These are phyloP conservation scores for Parelbella ahira DNA, from an alignment of 2,888 invertebrate species.

Conservation along the genomic window DNA sequence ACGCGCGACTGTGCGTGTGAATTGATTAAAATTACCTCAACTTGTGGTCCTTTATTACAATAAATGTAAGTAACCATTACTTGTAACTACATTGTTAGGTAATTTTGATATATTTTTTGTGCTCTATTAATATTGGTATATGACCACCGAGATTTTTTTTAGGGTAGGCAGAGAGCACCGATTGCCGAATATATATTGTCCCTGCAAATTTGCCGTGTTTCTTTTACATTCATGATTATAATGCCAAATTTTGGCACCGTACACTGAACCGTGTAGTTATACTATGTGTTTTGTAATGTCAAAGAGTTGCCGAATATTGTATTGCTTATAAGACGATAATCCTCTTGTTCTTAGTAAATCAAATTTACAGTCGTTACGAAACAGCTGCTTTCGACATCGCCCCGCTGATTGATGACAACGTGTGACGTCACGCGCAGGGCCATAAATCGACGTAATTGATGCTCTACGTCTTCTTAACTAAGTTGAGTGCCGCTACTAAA, in stretches of 20 bases:
- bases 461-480: slow-evolving; percentile 7
- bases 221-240: no score
- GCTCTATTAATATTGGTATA: no score
- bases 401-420: slow-evolving; percentile 14
- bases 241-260: no score
- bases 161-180: no score
- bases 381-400: slow-evolving; percentile 15
- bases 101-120: no score
- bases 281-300: neutral
- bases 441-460: slow-evolving; percentile 21
- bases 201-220: no score
- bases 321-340: no score
- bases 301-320: no score
- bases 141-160: no score
- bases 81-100: neutral
- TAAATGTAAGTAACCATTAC: slow-evolving; percentile 14
- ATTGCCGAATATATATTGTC: no score
- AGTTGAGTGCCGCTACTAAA: slow-evolving; percentile 4
- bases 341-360: neutral
- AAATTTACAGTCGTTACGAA: slow-evolving; percentile 6
- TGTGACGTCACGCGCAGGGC: slow-evolving; percentile 13
- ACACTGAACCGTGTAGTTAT: no score
- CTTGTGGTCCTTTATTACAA: slow-evolving; percentile 5
- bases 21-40: slow-evolving; percentile 22
- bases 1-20: slow-evolving; percentile 17